These are phyloP conservation scores for Scaeva pyrastri DNA, from an alignment of 2,888 invertebrate species.

Conservation along the genomic window DNA sequence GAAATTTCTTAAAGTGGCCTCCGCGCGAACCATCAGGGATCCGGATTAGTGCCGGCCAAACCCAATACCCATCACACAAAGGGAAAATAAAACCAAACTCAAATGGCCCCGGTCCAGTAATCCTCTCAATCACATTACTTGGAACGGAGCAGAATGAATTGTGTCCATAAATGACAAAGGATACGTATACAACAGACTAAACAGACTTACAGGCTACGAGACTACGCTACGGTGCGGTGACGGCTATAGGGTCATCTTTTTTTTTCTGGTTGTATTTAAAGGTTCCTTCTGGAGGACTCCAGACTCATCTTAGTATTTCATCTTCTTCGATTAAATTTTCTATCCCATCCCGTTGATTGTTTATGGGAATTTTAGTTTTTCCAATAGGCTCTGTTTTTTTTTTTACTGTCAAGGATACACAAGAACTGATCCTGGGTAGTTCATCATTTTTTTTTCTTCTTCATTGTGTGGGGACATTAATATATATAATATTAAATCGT, in stretches of 20 bases:
- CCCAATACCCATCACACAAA: conserved; percentile 32
- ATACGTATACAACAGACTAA: conserved; percentile 32
- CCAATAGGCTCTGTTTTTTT: conserved; percentile 37
- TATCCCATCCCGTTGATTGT: conserved; percentile 61
- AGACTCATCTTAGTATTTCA: conserved; percentile 52
- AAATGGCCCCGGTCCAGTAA: conserved; percentile 72
- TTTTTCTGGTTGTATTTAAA: conserved; percentile 30
- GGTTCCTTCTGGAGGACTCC: conserved; percentile 63
- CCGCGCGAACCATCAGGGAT: conserved; percentile 63
- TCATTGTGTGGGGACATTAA: conserved; percentile 48
- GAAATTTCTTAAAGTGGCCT: conserved; percentile 70
- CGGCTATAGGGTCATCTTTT: conserved; percentile 35
- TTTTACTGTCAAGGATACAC: conserved; percentile 48
- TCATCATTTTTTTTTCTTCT: conserved; percentile 57
- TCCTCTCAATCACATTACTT: conserved; percentile 74
- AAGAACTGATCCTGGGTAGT: conserved; percentile 66
- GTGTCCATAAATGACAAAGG: conserved; percentile 64
- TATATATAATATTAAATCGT: conserved; percentile 54
- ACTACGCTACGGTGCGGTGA: too few relatives aligned
- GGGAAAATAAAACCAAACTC: conserved; percentile 35
- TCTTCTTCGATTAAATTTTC: conserved; percentile 67
- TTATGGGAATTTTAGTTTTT: conserved; percentile 74
- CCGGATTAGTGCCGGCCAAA: conserved; percentile 74
- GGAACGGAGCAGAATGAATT: conserved; percentile 74
- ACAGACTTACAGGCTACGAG: too few relatives aligned